Conservation (phyloP, 2,797 vertebrate genomes). For the Melanotaenia parkinsoni region DNA sequence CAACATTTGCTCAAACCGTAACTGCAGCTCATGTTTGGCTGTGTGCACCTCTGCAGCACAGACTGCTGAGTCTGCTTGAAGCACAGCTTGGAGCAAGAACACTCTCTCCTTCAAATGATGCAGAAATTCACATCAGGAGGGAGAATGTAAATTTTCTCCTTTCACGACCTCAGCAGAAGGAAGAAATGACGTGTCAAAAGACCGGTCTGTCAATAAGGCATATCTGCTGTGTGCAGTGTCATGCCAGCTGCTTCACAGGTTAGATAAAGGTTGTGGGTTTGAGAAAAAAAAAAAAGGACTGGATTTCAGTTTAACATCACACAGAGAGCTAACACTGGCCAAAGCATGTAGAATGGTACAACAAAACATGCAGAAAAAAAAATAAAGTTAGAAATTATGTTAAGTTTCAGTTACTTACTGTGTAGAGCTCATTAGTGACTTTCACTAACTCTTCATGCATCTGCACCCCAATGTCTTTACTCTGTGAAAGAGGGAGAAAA, state of each 20-base stretch:
- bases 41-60: constrained; percentile 48
- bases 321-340: constrained; percentile 10
- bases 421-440: constrained; percentile 96
- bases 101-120: constrained; percentile 57
- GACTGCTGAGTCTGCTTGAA: constrained; percentile 61
- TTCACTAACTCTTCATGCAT: constrained; percentile 96
- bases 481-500: constrained; percentile 80
- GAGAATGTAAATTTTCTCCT: constrained; percentile 59
- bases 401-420: constrained; percentile 82
- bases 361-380: constrained; percentile 4
- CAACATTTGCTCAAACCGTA: constrained; percentile 24
- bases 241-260: constrained; percentile 60
- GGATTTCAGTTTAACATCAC: constrained; percentile 6
- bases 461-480: constrained; percentile 95
- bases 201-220: constrained; percentile 65
- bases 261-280: constrained; percentile 19
- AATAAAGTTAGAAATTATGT: neutral
- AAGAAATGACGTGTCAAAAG: constrained; percentile 56
- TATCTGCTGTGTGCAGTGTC: constrained; percentile 57
- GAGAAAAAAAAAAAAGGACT: constrained; percentile 16
- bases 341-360: constrained; percentile 6
- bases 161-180: constrained; percentile 47
- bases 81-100: constrained; percentile 49
- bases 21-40: constrained; percentile 34
- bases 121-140: constrained; percentile 42